Evolutionary conservation across 2,797 vertebrate species (phyloP).

Genomic region (Buphagus erythrorhynchus): DNA sequence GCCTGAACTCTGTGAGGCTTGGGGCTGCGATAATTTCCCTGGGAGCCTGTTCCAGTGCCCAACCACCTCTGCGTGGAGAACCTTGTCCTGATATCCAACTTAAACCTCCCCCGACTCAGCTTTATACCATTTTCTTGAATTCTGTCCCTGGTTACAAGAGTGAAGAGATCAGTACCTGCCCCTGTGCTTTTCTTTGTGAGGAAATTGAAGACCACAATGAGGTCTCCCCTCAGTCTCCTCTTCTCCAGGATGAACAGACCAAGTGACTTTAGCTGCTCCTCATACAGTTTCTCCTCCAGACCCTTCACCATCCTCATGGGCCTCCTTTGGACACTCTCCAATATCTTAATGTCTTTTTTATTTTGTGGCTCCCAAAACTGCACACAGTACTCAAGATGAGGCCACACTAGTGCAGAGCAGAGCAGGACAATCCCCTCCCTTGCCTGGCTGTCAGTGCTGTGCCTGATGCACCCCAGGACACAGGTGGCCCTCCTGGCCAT

Average conservation of each 20-base stretch:
- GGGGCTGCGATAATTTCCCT: not conserved
- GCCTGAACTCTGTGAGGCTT: not conserved
- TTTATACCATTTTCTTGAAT: not conserved
- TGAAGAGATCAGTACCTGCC: fast-evolving
- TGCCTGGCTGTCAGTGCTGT: fast-evolving
- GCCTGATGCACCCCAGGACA: not conserved
- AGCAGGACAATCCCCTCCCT: fast-evolving
- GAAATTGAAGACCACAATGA: not conserved
- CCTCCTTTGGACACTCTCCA: not conserved
- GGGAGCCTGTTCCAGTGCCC: not conserved
- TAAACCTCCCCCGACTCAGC: not conserved
- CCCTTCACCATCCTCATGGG: not conserved
- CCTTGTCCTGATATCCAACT: not conserved
- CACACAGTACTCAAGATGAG: not conserved
- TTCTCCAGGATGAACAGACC: not conserved
- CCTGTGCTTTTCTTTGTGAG: not conserved
- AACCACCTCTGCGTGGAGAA: not conserved
- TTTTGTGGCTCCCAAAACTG: not conserved
- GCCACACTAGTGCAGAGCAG: not conserved
- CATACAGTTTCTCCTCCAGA: not conserved
- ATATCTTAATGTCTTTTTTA: not conserved
- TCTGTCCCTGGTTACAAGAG: not conserved
- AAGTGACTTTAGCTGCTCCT: not conserved
- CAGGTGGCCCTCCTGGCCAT: fast-evolving
- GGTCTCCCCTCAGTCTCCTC: not conserved